Evolutionary conservation across 2,797 vertebrate species (phyloP), one percentile per base, ranked within the genome.

Genomic region (Erpetoichthys calabaricus): DNA sequence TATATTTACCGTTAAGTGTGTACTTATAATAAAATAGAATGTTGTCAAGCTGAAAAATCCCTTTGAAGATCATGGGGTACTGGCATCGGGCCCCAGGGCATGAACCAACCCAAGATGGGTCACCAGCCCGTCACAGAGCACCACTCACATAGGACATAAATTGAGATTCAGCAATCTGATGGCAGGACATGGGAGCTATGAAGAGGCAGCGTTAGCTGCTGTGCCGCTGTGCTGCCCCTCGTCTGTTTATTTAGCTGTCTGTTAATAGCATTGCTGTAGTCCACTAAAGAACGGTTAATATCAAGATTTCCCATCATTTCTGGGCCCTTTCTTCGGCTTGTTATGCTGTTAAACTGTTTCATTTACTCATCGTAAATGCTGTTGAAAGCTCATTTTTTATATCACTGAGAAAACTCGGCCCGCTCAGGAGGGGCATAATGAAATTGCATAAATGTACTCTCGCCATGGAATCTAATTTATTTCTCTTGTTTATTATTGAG

Each of bases 391-490:
- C 83, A 78, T 83, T 83, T 87, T 87, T 83, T 66, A 63, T 65
- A 81, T 84, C 76, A 73, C 67, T 71, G 79, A 79, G 80, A 82
- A 83, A 83, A 77, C 80, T 81, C 70, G 75, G 73, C 74, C 80
- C 70, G 77, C 80, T 86, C 80, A 82, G 74, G 75, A 79, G 80
- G 79, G 78, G 79, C 76, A 73, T 87, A 88, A 88, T 86, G 85
- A 86, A 88, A 87, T 87, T 81, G 82, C 78, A 81, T 85, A 82
- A 87, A 86, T 84, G 81, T 75, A 79, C 81, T 84, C 81, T 81
- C 81, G 79, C 83, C 80, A 73, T 65, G 77, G 80, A 87, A 86
- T 87, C 84, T 82, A 87, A 87, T 89, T 84, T 79, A 84, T 84
- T 86, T 84, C 80, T 78, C 81, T 81, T 86, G 86, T 88, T 89